phyloP scores from a whole-genome alignment of 2,113 vertebrate species.

The Dasyurus viverrinus region DNA sequence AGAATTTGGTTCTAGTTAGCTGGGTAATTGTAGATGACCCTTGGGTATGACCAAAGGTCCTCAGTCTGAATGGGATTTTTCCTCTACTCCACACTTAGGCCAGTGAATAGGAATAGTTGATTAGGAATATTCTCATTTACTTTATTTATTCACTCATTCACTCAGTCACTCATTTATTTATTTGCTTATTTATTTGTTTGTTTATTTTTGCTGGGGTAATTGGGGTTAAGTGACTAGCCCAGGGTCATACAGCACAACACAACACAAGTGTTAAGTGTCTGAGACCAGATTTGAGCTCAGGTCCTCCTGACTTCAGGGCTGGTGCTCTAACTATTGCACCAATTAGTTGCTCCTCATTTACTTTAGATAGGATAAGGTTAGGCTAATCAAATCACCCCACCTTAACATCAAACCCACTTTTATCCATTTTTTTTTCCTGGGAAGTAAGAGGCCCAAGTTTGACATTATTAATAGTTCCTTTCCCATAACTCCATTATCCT shows the following conservation, averaged over 20 bases:
- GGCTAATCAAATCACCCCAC: not conserved
- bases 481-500: not conserved
- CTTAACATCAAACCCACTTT: not conserved
- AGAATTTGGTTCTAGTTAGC: not conserved
- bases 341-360: no score
- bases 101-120: not conserved
- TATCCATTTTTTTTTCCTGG: not conserved
- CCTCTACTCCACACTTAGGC: not conserved
- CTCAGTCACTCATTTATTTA: no score
- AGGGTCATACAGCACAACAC: no score
- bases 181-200: no score
- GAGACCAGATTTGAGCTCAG: no score
- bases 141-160: not conserved
- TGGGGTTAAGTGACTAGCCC: no score
- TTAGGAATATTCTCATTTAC: not conserved
- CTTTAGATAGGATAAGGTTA: not conserved
- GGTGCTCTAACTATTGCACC: no score
- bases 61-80: not conserved
- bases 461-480: constrained; percentile 4
- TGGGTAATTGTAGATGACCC: not conserved
- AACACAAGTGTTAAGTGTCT: no score
- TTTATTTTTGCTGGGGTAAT: no score
- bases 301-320: no score
- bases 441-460: not conserved
- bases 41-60: not conserved